phyloP scores from a whole-genome alignment of 2,888 invertebrate species.

The Tinea trinotella region DNA sequence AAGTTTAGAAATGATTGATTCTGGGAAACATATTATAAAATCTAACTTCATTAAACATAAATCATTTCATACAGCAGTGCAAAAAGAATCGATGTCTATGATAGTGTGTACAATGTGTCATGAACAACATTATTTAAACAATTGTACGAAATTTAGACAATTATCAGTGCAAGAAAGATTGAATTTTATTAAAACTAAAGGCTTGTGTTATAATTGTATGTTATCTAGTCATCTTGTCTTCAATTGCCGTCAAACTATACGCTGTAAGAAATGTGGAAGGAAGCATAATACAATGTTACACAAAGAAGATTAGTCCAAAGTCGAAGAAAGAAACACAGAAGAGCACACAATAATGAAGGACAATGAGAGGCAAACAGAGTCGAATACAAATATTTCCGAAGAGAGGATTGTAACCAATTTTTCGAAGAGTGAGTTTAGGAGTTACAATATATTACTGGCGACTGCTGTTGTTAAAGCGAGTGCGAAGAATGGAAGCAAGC shows the following conservation, averaged over 20 bases:
- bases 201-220: too few species aligned
- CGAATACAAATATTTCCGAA: background rate
- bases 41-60: slow-evolving; percentile 17
- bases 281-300: too few species aligned
- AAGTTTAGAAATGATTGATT: slow-evolving; percentile 22
- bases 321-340: too few species aligned
- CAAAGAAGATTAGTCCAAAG: too few species aligned
- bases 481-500: slow-evolving; percentile 21
- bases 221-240: too few species aligned
- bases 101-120: slow-evolving; percentile 20
- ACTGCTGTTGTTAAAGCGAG: slow-evolving; percentile 26
- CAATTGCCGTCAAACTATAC: too few species aligned
- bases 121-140: slow-evolving; percentile 20
- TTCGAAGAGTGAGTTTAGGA: slow-evolving; percentile 15
- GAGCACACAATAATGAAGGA: too few species aligned
- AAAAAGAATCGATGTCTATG: slow-evolving; percentile 6
- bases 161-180: slow-evolving; percentile 17
- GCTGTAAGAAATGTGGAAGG: too few species aligned
- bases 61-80: slow-evolving; percentile 19
- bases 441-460: slow-evolving; percentile 26
- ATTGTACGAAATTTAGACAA: slow-evolving; percentile 22
- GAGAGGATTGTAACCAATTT: slow-evolving; percentile 19
- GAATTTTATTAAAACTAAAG: slow-evolving; percentile 22
- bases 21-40: background rate
- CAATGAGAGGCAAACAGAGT: too few species aligned